Conservation (phyloP, 1,140 invertebrate species). For the Amyelois transitella region DNA sequence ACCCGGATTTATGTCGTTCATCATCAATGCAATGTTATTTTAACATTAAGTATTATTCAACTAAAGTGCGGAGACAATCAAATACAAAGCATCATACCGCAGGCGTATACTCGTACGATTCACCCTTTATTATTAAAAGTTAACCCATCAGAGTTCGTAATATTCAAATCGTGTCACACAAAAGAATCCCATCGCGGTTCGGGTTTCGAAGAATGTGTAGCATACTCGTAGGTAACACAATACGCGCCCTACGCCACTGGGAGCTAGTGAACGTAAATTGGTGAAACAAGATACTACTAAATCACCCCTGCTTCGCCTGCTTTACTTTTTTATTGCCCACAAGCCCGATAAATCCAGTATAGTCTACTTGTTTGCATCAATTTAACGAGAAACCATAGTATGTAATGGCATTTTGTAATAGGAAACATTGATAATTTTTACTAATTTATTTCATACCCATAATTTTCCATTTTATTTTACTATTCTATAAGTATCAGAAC, state of each 20-base stretch:
- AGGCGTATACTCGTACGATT: not conserved
- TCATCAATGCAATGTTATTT: not conserved
- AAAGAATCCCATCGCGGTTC: constrained; percentile 59
- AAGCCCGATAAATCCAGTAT: not conserved
- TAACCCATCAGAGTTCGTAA: constrained; percentile 54
- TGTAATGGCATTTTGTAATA: not conserved
- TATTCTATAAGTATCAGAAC: too few species aligned
- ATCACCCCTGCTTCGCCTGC: constrained; percentile 2
- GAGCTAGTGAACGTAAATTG: constrained; percentile 33
- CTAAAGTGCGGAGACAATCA: not conserved
- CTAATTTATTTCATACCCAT: too few species aligned
- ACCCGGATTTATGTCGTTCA: not conserved
- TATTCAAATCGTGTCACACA: constrained; percentile 65
- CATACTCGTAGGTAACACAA: constrained; percentile 66
- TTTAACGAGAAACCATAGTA: not conserved
- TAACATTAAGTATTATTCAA: not conserved
- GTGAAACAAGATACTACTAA: constrained; percentile 20
- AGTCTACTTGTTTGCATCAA: not conserved
- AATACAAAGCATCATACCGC: not conserved
- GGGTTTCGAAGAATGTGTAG: constrained; percentile 58
- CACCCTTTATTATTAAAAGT: constrained; percentile 40
- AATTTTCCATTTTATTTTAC: too few species aligned
- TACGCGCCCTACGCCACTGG: constrained; percentile 36
- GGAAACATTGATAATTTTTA: too few species aligned
- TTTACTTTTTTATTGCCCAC: not conserved